These are phyloP conservation scores for Rhizomys pruinosus DNA, from an alignment of 2,113 vertebrate genomes.

Conservation along the genomic window DNA sequence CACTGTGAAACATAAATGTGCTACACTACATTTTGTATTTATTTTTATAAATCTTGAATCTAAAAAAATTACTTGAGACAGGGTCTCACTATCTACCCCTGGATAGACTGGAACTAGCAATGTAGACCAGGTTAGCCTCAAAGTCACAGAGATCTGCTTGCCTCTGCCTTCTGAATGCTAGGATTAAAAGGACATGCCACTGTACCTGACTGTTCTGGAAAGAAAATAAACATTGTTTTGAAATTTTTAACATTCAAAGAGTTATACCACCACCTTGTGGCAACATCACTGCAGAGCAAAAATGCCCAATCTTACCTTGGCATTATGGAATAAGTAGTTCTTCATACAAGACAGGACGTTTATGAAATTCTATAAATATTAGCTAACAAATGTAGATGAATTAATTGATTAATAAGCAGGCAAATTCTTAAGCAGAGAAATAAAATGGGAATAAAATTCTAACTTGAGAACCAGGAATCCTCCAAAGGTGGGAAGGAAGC, in stretches of 20 bases:
- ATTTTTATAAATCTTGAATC: background rate
- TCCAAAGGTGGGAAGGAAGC: background rate
- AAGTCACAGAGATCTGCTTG: too few relatives aligned
- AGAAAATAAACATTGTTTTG: background rate
- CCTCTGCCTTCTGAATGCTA: too few relatives aligned
- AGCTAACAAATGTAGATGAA: background rate
- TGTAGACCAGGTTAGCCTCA: too few relatives aligned
- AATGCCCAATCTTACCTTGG: too few relatives aligned
- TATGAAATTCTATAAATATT: background rate
- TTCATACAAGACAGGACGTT: background rate
- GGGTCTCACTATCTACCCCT: too few relatives aligned
- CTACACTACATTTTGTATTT: background rate
- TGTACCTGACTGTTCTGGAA: background rate
- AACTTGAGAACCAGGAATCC: background rate
- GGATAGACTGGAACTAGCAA: too few relatives aligned
- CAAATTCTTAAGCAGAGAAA: background rate
- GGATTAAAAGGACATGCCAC: too few relatives aligned
- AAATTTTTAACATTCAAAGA: background rate
- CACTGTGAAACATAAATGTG: background rate
- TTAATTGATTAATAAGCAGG: background rate
- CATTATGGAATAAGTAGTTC: too few relatives aligned
- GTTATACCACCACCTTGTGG: constrained; percentile 70
- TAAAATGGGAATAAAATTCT: background rate
- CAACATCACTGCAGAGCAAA: background rate
- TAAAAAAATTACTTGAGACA: too few relatives aligned